Evolutionary conservation across 2,888 invertebrate genomes (phyloP).

Genomic region (Leptinotarsa haldemani): DNA sequence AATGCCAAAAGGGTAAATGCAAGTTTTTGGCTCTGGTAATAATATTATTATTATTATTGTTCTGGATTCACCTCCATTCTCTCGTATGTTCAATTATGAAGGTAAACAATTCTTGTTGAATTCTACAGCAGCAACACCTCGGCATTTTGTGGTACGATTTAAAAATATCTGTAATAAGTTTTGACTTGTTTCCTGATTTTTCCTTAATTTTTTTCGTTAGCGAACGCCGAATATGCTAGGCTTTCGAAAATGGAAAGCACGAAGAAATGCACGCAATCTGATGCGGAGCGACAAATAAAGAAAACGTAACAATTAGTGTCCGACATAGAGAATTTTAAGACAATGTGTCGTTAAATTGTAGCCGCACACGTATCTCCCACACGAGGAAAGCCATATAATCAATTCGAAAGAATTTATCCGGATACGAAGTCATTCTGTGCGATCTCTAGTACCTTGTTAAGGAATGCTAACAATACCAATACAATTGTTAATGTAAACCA

Average conservation of each 20-base stretch:
- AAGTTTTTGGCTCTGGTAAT: no score
- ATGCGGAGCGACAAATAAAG: slow-evolving; percentile 33
- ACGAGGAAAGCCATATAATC: slow-evolving; percentile 25
- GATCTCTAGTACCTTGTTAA: slow-evolving; percentile 46
- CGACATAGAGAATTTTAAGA: slow-evolving; percentile 40
- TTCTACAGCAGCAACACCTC: no score
- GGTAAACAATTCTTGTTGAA: no score
- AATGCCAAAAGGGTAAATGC: no score
- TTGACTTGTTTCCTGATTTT: no score
- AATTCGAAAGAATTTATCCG: slow-evolving; percentile 38
- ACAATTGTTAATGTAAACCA: slow-evolving; percentile 45
- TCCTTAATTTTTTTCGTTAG: no score
- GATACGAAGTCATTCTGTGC: slow-evolving; percentile 40
- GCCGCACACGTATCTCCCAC: slow-evolving; percentile 42
- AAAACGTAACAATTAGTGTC: slow-evolving; percentile 41
- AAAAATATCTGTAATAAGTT: no score
- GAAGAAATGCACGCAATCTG: slow-evolving; percentile 10
- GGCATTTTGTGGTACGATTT: no score
- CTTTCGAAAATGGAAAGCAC: slow-evolving; percentile 7
- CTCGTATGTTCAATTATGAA: no score
- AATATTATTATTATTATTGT: no score
- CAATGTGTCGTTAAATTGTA: slow-evolving; percentile 41
- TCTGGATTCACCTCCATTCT: no score
- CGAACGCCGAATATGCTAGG: not conserved
- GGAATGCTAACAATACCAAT: slow-evolving; percentile 47